A percentile compares a stretch with the other conserved stretches of the same genome.
These are phyloP conservation scores for Nematostella vectensis DNA, from an alignment of 92 coral and sea anemone genomes.

Conservation along the genomic window DNA sequence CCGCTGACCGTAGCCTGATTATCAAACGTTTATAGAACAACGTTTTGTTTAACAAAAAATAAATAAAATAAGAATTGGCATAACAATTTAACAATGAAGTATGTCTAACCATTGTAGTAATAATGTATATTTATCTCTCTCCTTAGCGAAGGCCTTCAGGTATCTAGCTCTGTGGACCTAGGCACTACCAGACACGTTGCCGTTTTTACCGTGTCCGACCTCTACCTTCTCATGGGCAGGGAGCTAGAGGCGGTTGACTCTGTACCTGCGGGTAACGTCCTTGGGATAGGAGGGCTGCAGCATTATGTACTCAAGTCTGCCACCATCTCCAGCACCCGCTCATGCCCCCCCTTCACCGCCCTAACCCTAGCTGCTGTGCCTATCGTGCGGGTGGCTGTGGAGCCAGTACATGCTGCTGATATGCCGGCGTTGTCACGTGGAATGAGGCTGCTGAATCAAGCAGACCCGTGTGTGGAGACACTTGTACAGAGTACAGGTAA, in stretches of 20 bases:
- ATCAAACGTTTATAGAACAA: too few species aligned
- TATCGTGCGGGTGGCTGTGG: constrained; percentile 94
- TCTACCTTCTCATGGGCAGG: constrained; percentile 97
- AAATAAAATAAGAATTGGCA: too few species aligned
- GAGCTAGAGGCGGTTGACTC: constrained; percentile 74
- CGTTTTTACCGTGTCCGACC: constrained; percentile 66
- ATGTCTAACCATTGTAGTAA: too few species aligned
- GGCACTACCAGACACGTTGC: constrained; percentile 66
- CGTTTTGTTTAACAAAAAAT: too few species aligned
- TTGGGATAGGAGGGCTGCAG: constrained; percentile 94
- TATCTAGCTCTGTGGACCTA: constrained; percentile 71
- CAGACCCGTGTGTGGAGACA: constrained; percentile 97
- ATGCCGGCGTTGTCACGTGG: constrained; percentile 90
- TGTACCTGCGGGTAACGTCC: constrained; percentile 93
- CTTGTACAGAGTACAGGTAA: constrained; percentile 88
- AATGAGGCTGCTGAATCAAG: constrained; percentile 92
- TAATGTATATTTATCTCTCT: not conserved
- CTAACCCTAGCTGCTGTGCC: constrained; percentile 91
- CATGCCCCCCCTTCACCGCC: constrained; percentile 93
- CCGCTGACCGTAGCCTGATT: too few species aligned
- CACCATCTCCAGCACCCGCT: constrained; percentile 79
- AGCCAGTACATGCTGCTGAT: constrained; percentile 85
- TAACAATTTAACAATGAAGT: too few species aligned
- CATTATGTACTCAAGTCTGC: constrained; percentile 89
- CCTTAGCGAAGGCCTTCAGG: constrained; percentile 52